Conservation (phyloP, 2,797 vertebrate species). For the Pseudomugil gertrudae region DNA sequence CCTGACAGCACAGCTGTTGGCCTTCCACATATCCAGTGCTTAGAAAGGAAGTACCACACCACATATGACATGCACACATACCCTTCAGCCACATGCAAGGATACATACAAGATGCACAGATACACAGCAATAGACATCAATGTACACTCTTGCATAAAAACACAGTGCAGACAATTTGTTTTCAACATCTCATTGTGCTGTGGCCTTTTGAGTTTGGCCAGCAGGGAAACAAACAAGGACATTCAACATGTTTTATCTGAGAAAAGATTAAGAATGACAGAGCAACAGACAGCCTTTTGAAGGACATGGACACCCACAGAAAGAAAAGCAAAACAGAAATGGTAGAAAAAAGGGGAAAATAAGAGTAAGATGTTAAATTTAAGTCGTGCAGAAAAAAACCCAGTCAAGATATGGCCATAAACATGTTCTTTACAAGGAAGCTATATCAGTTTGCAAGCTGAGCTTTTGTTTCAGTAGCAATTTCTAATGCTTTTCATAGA, state of each 20-base stretch:
- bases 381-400: not conserved
- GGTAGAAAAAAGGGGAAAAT: not conserved
- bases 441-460: not conserved
- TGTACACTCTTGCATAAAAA: slow-evolving; percentile 24
- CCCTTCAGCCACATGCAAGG: slow-evolving; percentile 20
- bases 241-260: slow-evolving; percentile 13
- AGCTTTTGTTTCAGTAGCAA: slow-evolving; percentile 9
- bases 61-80: slow-evolving; percentile 38
- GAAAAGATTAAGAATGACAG: slow-evolving; percentile 5
- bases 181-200: slow-evolving; percentile 24
- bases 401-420: not conserved
- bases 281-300: slow-evolving; percentile 9
- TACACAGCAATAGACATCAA: slow-evolving; percentile 25
- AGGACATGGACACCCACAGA: slow-evolving; percentile 11
- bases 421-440: not conserved
- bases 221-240: slow-evolving; percentile 22
- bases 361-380: not conserved
- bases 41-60: slow-evolving; percentile 53
- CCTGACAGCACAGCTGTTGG: slow-evolving; percentile 75
- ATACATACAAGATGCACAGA: slow-evolving; percentile 19
- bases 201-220: slow-evolving; percentile 16
- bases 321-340: not conserved
- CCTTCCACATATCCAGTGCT: slow-evolving; percentile 65
- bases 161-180: slow-evolving; percentile 22
- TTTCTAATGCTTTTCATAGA: slow-evolving; percentile 22